Evolutionary conservation across 2,113 vertebrate genomes (phyloP).

Genomic region (Neomonachus schauinslandi): DNA sequence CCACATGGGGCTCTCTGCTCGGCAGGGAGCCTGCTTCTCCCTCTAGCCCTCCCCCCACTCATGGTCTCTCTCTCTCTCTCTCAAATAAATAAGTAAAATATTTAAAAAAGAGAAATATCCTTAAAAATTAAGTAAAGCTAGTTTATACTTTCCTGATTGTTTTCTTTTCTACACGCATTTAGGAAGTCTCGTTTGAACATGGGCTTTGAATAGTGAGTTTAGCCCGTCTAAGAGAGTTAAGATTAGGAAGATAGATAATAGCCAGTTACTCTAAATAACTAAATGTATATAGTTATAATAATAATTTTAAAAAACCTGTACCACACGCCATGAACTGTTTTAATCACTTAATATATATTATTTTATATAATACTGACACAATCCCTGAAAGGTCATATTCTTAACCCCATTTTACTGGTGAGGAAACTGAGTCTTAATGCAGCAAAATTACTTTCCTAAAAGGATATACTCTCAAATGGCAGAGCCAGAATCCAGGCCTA

Average conservation of each 20-base stretch:
- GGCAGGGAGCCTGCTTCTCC: too few relatives aligned
- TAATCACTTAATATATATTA: background rate
- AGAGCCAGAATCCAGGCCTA: background rate
- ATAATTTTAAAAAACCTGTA: background rate
- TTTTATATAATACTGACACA: background rate
- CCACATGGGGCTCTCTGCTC: too few relatives aligned
- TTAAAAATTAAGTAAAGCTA: conserved; percentile 9
- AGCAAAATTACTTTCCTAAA: background rate
- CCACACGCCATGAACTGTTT: background rate
- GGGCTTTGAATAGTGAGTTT: background rate
- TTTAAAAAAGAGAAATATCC: background rate
- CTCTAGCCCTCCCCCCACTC: too few relatives aligned
- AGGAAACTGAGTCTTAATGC: background rate
- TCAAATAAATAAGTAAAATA: background rate
- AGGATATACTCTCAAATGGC: background rate
- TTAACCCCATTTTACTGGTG: background rate
- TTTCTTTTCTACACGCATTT: conserved; percentile 24
- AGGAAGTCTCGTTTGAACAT: background rate
- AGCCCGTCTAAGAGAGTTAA: background rate
- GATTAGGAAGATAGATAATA: background rate
- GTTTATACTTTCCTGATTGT: background rate
- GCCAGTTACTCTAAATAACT: background rate
- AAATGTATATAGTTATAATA: background rate
- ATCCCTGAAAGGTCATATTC: background rate
- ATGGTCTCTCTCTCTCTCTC: too few relatives aligned